Percentiles rank a stretch among this genome's conserved stretches.
These are phyloP conservation scores for Synaphobranchus kaupii DNA, from an alignment of 2,797 vertebrate species.

Conservation along the genomic window DNA sequence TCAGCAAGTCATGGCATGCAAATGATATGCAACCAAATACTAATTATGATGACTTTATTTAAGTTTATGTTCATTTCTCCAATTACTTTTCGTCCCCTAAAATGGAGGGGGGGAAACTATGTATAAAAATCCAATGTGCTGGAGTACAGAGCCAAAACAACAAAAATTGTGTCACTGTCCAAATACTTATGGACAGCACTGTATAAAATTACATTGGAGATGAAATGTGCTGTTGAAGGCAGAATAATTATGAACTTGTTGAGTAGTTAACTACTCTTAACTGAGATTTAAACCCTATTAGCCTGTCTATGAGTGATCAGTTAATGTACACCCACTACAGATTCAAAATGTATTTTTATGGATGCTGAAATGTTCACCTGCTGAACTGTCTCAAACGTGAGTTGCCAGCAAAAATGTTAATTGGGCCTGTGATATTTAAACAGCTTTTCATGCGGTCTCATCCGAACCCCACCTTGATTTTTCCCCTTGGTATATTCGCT, in stretches of 20 bases:
- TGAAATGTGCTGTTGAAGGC: slow-evolving; percentile 6
- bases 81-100: too few relatives aligned
- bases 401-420: neutral
- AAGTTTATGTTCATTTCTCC: too few relatives aligned
- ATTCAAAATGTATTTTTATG: neutral
- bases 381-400: neutral
- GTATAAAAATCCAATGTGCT: too few relatives aligned
- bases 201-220: neutral
- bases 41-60: too few relatives aligned
- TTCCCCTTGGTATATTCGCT: slow-evolving; percentile 88
- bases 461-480: slow-evolving; percentile 90
- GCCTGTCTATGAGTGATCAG: neutral
- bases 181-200: too few relatives aligned
- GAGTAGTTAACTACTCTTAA: slow-evolving; percentile 17
- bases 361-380: neutral
- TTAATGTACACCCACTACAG: slow-evolving; percentile 10
- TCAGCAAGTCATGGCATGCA: too few relatives aligned
- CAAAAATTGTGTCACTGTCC: too few relatives aligned
- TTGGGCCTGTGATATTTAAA: slow-evolving; percentile 21
- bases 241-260: slow-evolving; percentile 16
- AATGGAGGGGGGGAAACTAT: too few relatives aligned
- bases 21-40: too few relatives aligned
- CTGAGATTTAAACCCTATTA: neutral
- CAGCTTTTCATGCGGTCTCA: slow-evolving; percentile 68
- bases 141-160: too few relatives aligned